These are phyloP conservation scores for Anticlea derivata DNA, from an alignment of 2,888 invertebrate species.

Conservation along the genomic window DNA sequence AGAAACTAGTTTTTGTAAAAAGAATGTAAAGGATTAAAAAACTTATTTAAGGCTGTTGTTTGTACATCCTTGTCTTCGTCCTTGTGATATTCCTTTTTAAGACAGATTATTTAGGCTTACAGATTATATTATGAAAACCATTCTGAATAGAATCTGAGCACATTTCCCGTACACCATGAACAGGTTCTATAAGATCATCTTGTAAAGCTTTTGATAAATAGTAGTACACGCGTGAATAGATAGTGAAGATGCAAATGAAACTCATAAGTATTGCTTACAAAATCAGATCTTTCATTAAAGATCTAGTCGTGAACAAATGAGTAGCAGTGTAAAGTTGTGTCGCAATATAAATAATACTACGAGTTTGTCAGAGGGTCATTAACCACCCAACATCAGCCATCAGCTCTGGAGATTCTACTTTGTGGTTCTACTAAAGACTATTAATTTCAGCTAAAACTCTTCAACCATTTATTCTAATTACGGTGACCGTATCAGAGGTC, in stretches of 20 bases:
- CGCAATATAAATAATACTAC: conserved; percentile 39
- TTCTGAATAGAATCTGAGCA: not conserved
- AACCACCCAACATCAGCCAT: conserved; percentile 53
- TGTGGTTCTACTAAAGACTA: conserved; percentile 47
- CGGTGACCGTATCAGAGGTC: conserved; percentile 52
- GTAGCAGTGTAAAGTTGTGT: conserved; percentile 47
- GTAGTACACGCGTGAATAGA: conserved; percentile 47
- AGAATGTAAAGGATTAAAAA: too few species aligned
- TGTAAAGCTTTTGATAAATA: conserved; percentile 54
- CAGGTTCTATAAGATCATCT: conserved; percentile 53
- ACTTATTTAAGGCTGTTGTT: too few species aligned
- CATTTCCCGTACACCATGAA: conserved; percentile 19
- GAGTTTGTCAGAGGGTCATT: conserved; percentile 43
- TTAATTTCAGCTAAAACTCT: conserved; percentile 60
- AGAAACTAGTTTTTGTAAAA: too few species aligned
- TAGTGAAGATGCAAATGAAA: conserved; percentile 51
- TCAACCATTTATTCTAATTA: conserved; percentile 76
- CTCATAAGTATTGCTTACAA: conserved; percentile 46
- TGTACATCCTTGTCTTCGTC: too few species aligned
- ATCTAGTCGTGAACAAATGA: conserved; percentile 63
- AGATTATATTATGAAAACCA: not conserved
- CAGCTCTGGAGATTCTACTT: conserved; percentile 28
- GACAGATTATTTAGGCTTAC: too few species aligned
- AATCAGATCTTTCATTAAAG: conserved; percentile 59
- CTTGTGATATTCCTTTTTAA: not conserved